Conservation (phyloP, 2,797 vertebrate genomes). For the Clarias laeviceps region DNA sequence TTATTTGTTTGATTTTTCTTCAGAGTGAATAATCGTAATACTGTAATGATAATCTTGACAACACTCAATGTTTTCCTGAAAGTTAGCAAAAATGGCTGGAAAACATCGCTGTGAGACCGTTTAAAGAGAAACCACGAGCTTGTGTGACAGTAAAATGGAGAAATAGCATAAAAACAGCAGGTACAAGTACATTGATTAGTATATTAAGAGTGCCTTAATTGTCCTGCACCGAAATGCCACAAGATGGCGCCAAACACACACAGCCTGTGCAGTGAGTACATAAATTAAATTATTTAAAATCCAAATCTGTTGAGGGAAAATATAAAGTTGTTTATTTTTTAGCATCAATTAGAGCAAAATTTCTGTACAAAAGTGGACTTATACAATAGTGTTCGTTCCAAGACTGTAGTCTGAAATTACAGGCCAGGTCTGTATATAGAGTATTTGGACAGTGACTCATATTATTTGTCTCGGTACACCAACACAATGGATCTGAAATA, state of each 20-base stretch:
- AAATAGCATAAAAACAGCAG: background rate
- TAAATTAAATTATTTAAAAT: background rate
- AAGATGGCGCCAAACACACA: conserved; percentile 19
- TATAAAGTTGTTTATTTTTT: background rate
- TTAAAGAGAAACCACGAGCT: background rate
- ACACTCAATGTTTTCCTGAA: background rate
- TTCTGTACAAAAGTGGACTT: background rate
- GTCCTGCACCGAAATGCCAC: background rate
- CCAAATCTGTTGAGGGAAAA: background rate
- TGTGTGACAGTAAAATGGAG: no score
- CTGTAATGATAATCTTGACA: background rate
- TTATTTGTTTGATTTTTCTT: background rate
- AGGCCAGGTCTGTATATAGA: no score
- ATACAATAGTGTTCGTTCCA: no score
- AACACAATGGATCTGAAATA: no score
- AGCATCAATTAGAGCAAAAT: background rate
- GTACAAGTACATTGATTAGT: background rate
- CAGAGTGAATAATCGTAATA: background rate
- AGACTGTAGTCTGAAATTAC: background rate
- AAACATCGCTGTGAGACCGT: background rate
- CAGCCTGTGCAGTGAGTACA: background rate
- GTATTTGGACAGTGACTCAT: no score
- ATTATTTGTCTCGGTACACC: no score
- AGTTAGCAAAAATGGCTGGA: background rate
- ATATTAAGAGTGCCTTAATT: background rate